Conservation (phyloP, 2,113 vertebrate species). For the Scomber colias region DNA sequence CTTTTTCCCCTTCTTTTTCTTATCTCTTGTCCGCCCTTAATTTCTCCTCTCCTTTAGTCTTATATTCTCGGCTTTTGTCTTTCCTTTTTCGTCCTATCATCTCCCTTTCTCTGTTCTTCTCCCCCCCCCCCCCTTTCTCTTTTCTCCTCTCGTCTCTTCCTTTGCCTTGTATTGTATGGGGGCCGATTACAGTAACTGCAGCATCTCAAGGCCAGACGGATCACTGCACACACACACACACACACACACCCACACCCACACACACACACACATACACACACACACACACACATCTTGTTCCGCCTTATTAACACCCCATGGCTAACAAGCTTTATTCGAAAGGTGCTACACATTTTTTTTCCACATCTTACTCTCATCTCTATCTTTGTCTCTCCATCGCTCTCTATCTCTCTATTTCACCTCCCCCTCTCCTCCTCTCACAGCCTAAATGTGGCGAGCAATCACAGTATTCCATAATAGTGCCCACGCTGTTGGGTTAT, state of each 20-base stretch:
- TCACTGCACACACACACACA: conserved; percentile 8
- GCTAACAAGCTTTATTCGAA: conserved; percentile 42
- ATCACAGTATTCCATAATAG: conserved; percentile 54
- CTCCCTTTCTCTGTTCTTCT: not conserved
- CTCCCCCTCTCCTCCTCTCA: conserved; percentile 57
- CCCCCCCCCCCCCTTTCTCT: not conserved
- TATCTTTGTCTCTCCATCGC: conserved; percentile 36
- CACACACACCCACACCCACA: conserved; percentile 16
- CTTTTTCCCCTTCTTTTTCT: not conserved
- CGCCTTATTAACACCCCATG: conserved; percentile 39
- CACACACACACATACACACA: conserved; percentile 44
- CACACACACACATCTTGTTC: conserved; percentile 40
- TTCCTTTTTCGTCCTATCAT: no score
- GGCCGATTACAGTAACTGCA: conserved; percentile 21
- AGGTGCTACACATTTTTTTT: conserved; percentile 26
- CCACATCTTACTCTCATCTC: conserved; percentile 31
- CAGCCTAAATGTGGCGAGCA: conserved; percentile 50
- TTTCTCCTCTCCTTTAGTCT: no score
- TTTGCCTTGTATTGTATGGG: conserved; percentile 1
- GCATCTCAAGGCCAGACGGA: conserved; percentile 21
- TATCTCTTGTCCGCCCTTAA: no score
- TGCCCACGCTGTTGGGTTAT: conserved; percentile 46
- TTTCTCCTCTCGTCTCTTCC: not conserved
- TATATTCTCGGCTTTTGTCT: not conserved
- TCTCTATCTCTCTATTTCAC: conserved; percentile 21